phyloP scores from a whole-genome alignment of 2,113 vertebrate species.

The Pelecanoides urinatrix region DNA sequence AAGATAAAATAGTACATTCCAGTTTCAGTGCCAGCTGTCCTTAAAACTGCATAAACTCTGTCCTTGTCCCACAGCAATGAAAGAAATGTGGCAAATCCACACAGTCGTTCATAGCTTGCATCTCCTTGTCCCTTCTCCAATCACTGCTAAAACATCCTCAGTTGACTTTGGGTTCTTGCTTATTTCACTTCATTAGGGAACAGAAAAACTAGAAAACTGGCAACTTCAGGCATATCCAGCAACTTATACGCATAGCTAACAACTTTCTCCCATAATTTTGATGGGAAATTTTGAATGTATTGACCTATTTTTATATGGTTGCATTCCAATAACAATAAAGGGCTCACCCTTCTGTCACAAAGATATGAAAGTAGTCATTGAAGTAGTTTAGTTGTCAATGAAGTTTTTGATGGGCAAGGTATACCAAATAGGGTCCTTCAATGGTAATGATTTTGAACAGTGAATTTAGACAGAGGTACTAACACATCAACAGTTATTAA shows the following conservation, averaged over 20 bases:
- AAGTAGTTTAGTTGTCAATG: neutral
- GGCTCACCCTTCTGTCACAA: neutral
- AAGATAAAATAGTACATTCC: slow-evolving; percentile 49
- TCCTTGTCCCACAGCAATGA: neutral
- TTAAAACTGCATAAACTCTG: slow-evolving; percentile 50
- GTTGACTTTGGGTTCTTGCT: neutral
- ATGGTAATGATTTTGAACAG: neutral
- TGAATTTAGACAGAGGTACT: neutral
- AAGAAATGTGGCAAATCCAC: neutral
- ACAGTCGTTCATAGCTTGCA: neutral
- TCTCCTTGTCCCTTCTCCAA: slow-evolving; percentile 5
- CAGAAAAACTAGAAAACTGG: neutral
- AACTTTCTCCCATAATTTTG: neutral
- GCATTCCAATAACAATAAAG: neutral
- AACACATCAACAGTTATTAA: neutral
- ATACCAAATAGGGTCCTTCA: neutral
- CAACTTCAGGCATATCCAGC: neutral
- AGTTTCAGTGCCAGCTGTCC: slow-evolving; percentile 48
- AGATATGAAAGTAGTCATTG: neutral
- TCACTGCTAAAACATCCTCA: neutral
- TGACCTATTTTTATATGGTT: neutral
- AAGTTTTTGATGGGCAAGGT: neutral
- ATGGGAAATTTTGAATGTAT: neutral
- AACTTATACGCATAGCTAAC: neutral
- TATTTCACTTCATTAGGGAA: neutral